Evolutionary conservation across 2,113 vertebrate species (phyloP).

Genomic region (Vanacampus margaritifer): DNA sequence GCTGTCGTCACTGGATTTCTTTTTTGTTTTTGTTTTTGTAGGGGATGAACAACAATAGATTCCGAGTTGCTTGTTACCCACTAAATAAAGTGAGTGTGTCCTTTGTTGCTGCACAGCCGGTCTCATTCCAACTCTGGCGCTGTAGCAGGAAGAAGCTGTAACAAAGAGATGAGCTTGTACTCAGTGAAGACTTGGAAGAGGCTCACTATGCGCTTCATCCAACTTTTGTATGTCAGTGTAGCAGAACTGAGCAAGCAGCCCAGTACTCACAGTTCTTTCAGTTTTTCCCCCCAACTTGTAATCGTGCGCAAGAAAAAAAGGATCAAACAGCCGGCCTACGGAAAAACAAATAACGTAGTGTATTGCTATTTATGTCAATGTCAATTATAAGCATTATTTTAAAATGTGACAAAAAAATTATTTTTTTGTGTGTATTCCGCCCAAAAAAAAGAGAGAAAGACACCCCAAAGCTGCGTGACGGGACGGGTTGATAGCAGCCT

Average conservation of each 20-base stretch:
- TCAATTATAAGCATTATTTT: no score
- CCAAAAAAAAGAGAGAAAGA: neutral
- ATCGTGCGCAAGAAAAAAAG: neutral
- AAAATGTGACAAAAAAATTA: no score
- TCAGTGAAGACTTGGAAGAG: neutral
- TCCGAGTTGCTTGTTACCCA: neutral
- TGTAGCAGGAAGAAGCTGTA: neutral
- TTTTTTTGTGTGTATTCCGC: neutral
- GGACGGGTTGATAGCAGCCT: slow-evolving; percentile 20
- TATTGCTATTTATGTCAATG: no score
- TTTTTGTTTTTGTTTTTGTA: no score
- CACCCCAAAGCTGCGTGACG: neutral
- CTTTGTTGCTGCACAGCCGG: neutral
- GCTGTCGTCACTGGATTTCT: no score
- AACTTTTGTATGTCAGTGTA: neutral
- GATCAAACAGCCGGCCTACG: neutral
- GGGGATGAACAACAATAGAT: neutral
- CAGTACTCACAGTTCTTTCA: neutral
- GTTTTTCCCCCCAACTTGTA: neutral
- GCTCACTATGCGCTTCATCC: neutral
- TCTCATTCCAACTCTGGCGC: neutral
- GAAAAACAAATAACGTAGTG: no score
- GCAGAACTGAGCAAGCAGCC: neutral
- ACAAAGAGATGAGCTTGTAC: neutral
- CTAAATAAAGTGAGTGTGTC: neutral